Percentiles rank a stretch among this genome's conserved stretches.
phyloP scores from a whole-genome alignment of 2,888 invertebrate genomes.

The Pherbina coryleti region DNA sequence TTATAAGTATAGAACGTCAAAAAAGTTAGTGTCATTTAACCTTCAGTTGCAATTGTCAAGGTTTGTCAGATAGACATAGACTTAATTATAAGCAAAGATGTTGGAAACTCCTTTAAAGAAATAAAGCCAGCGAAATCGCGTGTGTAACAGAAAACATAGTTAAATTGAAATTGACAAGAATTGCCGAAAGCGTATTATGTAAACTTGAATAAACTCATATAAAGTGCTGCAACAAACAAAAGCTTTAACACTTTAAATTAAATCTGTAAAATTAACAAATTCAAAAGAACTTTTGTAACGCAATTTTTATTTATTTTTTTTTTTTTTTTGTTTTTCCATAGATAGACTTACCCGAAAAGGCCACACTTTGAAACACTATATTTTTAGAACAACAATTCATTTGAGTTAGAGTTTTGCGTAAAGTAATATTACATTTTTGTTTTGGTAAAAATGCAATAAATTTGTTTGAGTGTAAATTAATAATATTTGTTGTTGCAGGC shows the following conservation, averaged over 20 bases:
- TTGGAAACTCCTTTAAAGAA: too few relatives aligned
- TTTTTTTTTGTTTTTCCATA: neutral
- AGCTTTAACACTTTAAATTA: neutral
- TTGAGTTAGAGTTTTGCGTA: constrained; percentile 67
- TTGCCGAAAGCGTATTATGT: neutral
- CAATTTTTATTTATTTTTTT: constrained; percentile 3
- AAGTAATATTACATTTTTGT: constrained; percentile 63
- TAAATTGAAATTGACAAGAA: too few relatives aligned
- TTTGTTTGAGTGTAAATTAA: constrained; percentile 7
- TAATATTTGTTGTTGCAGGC: constrained; percentile 30
- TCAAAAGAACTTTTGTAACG: neutral
- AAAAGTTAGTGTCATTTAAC: too few relatives aligned
- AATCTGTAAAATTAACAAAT: neutral
- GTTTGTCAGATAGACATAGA: too few relatives aligned
- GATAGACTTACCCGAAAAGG: constrained; percentile 88
- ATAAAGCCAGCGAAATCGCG: too few relatives aligned
- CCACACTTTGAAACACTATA: constrained; percentile 95
- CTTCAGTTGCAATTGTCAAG: too few relatives aligned
- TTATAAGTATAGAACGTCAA: too few relatives aligned
- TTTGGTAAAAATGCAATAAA: constrained; percentile 20
- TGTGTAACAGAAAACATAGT: too few relatives aligned
- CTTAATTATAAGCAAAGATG: too few relatives aligned
- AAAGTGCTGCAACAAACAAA: constrained; percentile 7
- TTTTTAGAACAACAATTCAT: constrained; percentile 67
- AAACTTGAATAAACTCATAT: neutral